A percentile compares a stretch with the other conserved stretches of the same genome.
Conservation (phyloP, 2,888 invertebrate species). For the Lasioglossum morio region DNA sequence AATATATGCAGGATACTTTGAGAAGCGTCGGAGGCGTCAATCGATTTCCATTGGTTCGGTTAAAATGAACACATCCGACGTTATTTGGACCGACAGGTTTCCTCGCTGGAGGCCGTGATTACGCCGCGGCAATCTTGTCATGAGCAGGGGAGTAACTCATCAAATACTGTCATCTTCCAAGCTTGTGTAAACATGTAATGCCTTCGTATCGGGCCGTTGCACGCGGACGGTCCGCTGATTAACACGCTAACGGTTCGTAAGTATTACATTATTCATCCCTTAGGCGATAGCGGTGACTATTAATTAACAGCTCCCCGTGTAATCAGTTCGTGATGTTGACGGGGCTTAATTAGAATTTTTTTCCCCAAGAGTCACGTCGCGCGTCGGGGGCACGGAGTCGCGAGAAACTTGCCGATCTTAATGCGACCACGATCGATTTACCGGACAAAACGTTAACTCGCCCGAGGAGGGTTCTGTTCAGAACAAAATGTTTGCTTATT, state of each 20-base stretch:
- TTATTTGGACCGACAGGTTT: slow-evolving; percentile 38
- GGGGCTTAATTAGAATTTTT: slow-evolving; percentile 57
- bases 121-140: slow-evolving; percentile 23
- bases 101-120: slow-evolving; percentile 35
- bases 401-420: slow-evolving; percentile 15
- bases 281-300: slow-evolving; percentile 25
- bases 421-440: slow-evolving; percentile 14
- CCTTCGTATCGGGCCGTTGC: slow-evolving; percentile 20
- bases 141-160: slow-evolving; percentile 45
- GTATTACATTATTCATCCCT: slow-evolving; percentile 54
- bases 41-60: neutral
- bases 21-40: neutral
- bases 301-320: slow-evolving; percentile 47
- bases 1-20: neutral
- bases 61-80: slow-evolving; percentile 4
- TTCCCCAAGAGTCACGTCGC: slow-evolving; percentile 19
- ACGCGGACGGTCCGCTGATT: slow-evolving; percentile 36
- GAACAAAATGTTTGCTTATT: neutral
- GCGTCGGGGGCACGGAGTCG: neutral
- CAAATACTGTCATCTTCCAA: slow-evolving; percentile 58
- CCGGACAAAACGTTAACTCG: neutral
- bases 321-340: slow-evolving; percentile 49
- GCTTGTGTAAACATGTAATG: slow-evolving; percentile 62
- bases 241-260: slow-evolving; percentile 51
- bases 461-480: neutral